These are phyloP conservation scores for Bombycilla garrulus DNA, from an alignment of 2,113 vertebrate species.

Conservation along the genomic window DNA sequence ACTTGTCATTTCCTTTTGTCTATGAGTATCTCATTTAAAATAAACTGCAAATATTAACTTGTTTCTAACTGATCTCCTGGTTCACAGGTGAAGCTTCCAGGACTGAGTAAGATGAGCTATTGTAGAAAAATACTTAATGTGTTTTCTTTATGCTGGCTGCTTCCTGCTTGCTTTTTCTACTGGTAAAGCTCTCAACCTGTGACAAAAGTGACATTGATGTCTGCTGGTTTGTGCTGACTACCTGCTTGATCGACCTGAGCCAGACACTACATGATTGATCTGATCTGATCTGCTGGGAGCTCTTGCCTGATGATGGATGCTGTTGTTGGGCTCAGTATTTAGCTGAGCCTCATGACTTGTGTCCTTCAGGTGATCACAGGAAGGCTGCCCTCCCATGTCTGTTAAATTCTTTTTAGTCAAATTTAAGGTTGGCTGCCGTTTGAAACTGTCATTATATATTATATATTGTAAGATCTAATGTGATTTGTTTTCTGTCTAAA, in stretches of 20 bases:
- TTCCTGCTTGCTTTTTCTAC: background rate
- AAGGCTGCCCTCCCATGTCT: fast-evolving
- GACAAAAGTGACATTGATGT: background rate
- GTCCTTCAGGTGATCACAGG: background rate
- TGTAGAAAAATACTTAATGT: background rate
- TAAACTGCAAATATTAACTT: background rate
- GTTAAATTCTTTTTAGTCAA: background rate
- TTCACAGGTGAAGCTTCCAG: background rate
- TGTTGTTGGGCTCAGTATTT: background rate
- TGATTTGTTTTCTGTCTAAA: background rate
- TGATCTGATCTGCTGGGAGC: background rate
- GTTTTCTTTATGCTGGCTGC: background rate
- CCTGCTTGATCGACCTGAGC: fast-evolving
- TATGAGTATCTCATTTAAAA: background rate
- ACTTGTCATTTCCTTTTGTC: fast-evolving
- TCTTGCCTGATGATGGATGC: background rate
- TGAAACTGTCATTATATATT: fast-evolving
- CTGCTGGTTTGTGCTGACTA: background rate
- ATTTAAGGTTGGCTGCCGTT: background rate
- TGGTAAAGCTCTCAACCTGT: background rate
- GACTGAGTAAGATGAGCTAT: background rate
- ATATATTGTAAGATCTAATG: background rate
- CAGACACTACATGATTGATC: fast-evolving
- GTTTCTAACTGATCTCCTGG: background rate
- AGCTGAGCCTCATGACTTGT: background rate